A percentile compares a stretch with the other conserved stretches of the same genome.
phyloP scores from a whole-genome alignment of 2,113 vertebrate species.

The Gobius niger region DNA sequence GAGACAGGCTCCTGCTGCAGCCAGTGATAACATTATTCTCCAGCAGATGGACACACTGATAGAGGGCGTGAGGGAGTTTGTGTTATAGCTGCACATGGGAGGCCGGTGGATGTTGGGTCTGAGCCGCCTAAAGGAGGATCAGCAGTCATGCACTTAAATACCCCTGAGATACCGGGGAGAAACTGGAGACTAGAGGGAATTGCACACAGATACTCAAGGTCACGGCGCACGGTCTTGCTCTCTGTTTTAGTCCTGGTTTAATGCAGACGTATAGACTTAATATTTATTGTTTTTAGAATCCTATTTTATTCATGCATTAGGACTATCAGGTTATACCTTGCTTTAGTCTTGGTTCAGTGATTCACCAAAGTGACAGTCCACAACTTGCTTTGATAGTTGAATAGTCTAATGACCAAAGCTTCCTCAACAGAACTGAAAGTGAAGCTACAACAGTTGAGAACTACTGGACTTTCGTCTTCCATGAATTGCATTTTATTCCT shows the following conservation, averaged over 20 bases:
- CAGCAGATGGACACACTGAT: constrained; percentile 57
- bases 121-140: constrained; percentile 53
- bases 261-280: background rate
- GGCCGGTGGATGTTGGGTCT: constrained; percentile 15
- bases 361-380: too few species aligned
- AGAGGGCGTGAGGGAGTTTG: constrained; percentile 29
- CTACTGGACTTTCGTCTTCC: background rate
- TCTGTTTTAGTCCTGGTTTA: background rate
- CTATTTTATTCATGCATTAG: too few species aligned
- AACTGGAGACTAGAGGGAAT: constrained; percentile 56
- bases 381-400: too few species aligned
- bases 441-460: too few species aligned
- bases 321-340: too few species aligned
- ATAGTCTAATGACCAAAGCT: too few species aligned
- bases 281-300: background rate
- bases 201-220: constrained; percentile 46
- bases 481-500: background rate
- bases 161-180: constrained; percentile 21
- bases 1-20: constrained; percentile 39
- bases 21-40: constrained; percentile 55
- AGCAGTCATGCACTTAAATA: constrained; percentile 46
- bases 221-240: background rate
- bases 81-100: constrained; percentile 13
- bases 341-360: too few species aligned
- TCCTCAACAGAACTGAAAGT: too few species aligned